Conservation (phyloP, 2,888 invertebrate species). For the Apomyelois bistriatella region DNA sequence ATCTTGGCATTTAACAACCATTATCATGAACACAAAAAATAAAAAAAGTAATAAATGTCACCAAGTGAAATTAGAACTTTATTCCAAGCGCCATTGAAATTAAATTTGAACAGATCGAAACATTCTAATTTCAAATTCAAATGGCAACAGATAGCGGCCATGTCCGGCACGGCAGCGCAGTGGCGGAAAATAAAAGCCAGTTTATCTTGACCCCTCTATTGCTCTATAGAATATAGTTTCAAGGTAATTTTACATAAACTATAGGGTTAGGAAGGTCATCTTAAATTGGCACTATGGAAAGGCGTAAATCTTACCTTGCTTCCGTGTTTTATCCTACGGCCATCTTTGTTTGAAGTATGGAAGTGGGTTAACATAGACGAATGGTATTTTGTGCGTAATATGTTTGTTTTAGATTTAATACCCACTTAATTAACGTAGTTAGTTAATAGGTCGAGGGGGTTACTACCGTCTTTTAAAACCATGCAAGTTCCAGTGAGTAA, state of each 20-base stretch:
- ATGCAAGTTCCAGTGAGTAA: too few species aligned
- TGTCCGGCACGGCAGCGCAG: conserved; percentile 19
- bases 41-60: neutral
- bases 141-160: conserved; percentile 20
- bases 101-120: neutral
- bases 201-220: conserved; percentile 20
- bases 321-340: conserved; percentile 37
- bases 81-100: neutral
- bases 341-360: conserved; percentile 29
- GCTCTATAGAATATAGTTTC: conserved; percentile 4
- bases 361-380: conserved; percentile 32
- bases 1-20: conserved; percentile 18
- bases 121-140: conserved; percentile 25
- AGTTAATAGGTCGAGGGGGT: neutral
- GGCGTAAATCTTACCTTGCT: conserved; percentile 37
- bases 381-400: neutral
- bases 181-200: conserved; percentile 9
- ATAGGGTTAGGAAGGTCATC: conserved; percentile 25
- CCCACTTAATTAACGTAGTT: too few species aligned
- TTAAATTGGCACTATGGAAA: conserved; percentile 26
- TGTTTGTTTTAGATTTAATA: neutral
- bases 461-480: too few species aligned
- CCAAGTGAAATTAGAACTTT: conserved; percentile 2
- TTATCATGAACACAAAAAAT: conserved; percentile 4
- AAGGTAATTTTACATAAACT: conserved; percentile 12